Evolutionary conservation across 1,140 invertebrate genomes (phyloP), one percentile per base, ranked within the genome.

Genomic region (Steinernema khuongi): DNA sequence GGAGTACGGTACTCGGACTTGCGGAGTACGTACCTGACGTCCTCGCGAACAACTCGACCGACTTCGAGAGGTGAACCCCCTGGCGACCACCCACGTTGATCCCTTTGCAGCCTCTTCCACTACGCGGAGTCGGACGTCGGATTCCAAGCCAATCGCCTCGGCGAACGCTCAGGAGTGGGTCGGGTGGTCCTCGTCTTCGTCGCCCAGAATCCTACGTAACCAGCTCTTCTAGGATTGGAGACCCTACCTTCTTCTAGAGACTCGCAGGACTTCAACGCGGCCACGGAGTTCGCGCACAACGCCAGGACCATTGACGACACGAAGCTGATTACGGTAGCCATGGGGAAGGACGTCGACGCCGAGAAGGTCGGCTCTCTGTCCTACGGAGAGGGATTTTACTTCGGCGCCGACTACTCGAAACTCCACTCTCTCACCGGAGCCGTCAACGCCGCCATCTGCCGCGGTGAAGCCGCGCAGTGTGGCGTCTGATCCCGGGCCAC

Each of bases 1-100:
- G 60, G 18, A 22, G 70, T 18, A 72, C 74, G 31, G 69, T 79
- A 28, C 50, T 70, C 14, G 68, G 26, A 1, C 50, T 79, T 19
- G 66, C 68, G 31, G 44, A 75, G 4, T 66, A 79, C 50, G 73
- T 78, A 50, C 75, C 75, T 1, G 73, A 79, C 44, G 77, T 79
- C 7, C 44, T 75, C 17, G 19, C 36, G 1, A 76, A 79, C 43
- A 79, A 79, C 26, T 73, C 70, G 29, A 72, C 76, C 2, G 70
- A 72, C 50, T 67, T 78, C n/a, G 73, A 76, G 30, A 70, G 73
- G 26, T 76, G 73, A 19, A 69, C 2, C 22, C 50, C 7, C 11
- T 30, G 31, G 19, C 17, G 18, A 31, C 67, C 18, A 2, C 22
- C 22, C 19, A 7, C 69, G 17, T 18, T 17, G 17, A 73, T 17